Evolutionary conservation across 2,113 vertebrate genomes (phyloP).

Genomic region (Elachura formosa): DNA sequence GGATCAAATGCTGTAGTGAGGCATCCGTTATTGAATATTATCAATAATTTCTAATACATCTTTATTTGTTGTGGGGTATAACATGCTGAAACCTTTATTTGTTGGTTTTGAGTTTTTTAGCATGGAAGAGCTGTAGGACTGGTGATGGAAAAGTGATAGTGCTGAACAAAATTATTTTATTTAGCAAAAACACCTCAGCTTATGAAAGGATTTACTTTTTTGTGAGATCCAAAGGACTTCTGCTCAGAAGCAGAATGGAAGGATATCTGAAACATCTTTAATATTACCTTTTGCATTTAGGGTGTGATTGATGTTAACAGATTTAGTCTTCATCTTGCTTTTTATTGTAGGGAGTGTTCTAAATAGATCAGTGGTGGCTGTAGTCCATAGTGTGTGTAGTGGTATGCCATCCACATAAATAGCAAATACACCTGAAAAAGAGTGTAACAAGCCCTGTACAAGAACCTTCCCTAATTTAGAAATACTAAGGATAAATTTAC

Average conservation of each 20-base stretch:
- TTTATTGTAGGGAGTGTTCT: neutral
- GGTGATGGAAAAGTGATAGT: neutral
- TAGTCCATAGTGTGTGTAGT: neutral
- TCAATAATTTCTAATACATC: neutral
- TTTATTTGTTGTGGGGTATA: neutral
- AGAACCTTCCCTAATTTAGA: neutral
- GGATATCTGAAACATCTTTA: neutral
- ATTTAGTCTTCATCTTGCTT: neutral
- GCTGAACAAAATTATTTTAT: neutral
- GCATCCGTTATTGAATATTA: neutral
- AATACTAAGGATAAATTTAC: neutral
- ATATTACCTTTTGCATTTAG: neutral
- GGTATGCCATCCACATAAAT: neutral
- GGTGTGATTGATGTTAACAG: neutral
- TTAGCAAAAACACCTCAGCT: neutral
- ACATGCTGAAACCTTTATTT: neutral
- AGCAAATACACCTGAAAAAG: neutral
- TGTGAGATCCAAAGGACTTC: neutral
- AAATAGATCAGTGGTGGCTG: neutral
- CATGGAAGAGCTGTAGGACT: neutral
- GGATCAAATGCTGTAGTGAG: neutral
- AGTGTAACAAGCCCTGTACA: neutral
- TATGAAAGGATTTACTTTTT: neutral
- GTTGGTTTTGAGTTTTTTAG: neutral
- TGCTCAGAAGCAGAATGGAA: neutral